Conservation (phyloP, 2,888 invertebrate genomes). For the Callosobruchus maculatus region DNA sequence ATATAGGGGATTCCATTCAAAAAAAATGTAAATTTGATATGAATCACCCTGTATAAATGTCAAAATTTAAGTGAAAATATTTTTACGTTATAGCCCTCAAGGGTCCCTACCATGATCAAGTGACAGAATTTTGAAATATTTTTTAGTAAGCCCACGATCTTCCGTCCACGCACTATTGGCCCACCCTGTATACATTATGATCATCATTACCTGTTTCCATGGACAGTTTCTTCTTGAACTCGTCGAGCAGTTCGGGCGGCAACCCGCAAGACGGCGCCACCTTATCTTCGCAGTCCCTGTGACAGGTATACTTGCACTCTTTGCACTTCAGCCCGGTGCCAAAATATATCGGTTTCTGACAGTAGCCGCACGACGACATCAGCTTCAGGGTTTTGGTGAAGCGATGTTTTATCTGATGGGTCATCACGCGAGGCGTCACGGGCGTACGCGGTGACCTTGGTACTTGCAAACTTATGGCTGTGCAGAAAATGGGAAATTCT, state of each 20-base stretch:
- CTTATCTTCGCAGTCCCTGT: slow-evolving; percentile 84
- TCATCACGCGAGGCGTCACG: slow-evolving; percentile 69
- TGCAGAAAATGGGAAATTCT: slow-evolving; percentile 9
- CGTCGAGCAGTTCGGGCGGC: slow-evolving; percentile 79
- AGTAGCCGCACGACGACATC: slow-evolving; percentile 86
- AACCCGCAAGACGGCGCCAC: slow-evolving; percentile 91
- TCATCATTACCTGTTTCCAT: slow-evolving; percentile 53
- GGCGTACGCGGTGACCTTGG: slow-evolving; percentile 57
- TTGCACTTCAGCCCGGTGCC: slow-evolving; percentile 83
- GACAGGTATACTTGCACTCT: slow-evolving; percentile 91
- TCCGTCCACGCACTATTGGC: neutral
- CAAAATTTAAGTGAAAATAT: no score
- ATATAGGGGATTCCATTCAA: no score
- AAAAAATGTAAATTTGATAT: no score
- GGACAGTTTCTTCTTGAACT: slow-evolving; percentile 72
- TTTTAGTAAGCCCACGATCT: no score
- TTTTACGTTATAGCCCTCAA: no score
- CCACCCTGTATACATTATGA: no score
- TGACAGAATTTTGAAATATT: no score
- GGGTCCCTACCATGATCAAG: no score
- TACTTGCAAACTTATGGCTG: slow-evolving; percentile 54
- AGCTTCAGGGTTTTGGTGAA: slow-evolving; percentile 86
- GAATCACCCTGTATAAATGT: no score
- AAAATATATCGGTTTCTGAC: slow-evolving; percentile 61
- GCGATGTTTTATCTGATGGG: slow-evolving; percentile 85